These are phyloP conservation scores for Sinocyclocheilus rhinocerous DNA, from an alignment of 2,113 vertebrate species.

Conservation along the genomic window DNA sequence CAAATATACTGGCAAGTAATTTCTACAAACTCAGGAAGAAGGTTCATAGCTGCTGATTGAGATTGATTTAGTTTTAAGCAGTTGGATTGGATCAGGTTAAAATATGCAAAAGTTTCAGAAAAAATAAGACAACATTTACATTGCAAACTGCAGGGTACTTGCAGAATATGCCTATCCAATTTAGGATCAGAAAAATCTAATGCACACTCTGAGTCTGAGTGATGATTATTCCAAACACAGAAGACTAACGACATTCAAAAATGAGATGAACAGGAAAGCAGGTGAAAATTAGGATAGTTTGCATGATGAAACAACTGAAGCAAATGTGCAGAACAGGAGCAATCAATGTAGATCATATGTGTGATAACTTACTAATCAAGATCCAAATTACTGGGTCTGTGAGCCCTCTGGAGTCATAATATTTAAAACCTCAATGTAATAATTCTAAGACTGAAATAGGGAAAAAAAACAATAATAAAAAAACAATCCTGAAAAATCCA, in stretches of 20 bases:
- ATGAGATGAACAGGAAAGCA: neutral
- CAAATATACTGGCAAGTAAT: neutral
- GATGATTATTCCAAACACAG: too few relatives aligned
- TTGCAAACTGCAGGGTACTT: neutral
- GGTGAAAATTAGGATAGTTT: too few relatives aligned
- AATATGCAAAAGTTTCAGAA: conserved; percentile 6
- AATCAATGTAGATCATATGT: neutral
- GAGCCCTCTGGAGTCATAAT: neutral
- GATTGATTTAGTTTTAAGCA: conserved; percentile 16
- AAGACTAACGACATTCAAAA: neutral
- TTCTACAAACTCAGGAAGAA: neutral
- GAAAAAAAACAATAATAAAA: neutral
- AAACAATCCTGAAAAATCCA: neutral
- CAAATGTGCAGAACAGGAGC: neutral
- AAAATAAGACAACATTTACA: neutral
- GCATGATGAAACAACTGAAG: too few relatives aligned
- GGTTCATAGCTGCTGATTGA: neutral
- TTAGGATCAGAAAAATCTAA: conserved; percentile 3
- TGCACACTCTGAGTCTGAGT: neutral
- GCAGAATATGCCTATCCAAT: neutral
- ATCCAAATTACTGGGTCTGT: neutral
- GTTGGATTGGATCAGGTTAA: conserved; percentile 3
- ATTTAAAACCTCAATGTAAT: neutral
- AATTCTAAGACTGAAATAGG: neutral
- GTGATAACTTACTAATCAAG: neutral